These are phyloP conservation scores for Apeltes quadracus DNA, from an alignment of 2,113 vertebrate genomes.

Conservation along the genomic window DNA sequence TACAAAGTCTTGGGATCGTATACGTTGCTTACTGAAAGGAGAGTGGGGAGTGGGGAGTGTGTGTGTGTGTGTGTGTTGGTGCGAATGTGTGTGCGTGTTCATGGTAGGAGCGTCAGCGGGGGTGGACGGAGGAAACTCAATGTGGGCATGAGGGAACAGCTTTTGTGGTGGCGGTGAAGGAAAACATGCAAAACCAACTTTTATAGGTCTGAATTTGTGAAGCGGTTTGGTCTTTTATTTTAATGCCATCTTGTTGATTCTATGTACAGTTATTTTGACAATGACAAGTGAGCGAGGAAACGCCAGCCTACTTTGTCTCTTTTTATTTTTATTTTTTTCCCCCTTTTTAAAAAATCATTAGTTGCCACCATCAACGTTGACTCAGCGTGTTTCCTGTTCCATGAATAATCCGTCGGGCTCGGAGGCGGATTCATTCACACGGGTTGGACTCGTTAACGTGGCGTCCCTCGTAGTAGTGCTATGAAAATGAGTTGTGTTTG, in stretches of 20 bases:
- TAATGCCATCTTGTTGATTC: slow-evolving; percentile 36
- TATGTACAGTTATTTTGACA: slow-evolving; percentile 47
- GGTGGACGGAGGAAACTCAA: slow-evolving; percentile 15
- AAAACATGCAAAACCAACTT: slow-evolving; percentile 53
- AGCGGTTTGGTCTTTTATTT: slow-evolving; percentile 32
- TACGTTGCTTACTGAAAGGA: slow-evolving; percentile 51
- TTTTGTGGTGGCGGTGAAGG: slow-evolving; percentile 29
- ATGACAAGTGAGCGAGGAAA: slow-evolving; percentile 24
- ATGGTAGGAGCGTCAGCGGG: slow-evolving; percentile 47
- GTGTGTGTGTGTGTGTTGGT: slow-evolving; percentile 12
- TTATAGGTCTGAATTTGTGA: slow-evolving; percentile 36
- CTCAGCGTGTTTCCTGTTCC: slow-evolving; percentile 36
- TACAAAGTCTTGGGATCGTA: slow-evolving; percentile 51
- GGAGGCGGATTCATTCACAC: slow-evolving; percentile 31
- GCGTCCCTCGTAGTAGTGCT: slow-evolving; percentile 14
- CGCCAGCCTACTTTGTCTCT: slow-evolving; percentile 33
- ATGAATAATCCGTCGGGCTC: slow-evolving; percentile 38
- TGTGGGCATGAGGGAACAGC: slow-evolving; percentile 26
- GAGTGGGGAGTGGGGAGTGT: slow-evolving; percentile 47
- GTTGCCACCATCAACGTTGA: slow-evolving; percentile 34
- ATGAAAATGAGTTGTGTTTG: slow-evolving; percentile 33
- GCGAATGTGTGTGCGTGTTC: slow-evolving; percentile 43
- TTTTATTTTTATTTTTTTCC: slow-evolving; percentile 38
- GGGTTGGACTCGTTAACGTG: slow-evolving; percentile 26
- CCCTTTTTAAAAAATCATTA: slow-evolving; percentile 39